Percentiles rank a stretch among this genome's conserved stretches.
Evolutionary conservation across 2,888 invertebrate genomes (phyloP).

Genomic region (Aleiodes alternator): DNA sequence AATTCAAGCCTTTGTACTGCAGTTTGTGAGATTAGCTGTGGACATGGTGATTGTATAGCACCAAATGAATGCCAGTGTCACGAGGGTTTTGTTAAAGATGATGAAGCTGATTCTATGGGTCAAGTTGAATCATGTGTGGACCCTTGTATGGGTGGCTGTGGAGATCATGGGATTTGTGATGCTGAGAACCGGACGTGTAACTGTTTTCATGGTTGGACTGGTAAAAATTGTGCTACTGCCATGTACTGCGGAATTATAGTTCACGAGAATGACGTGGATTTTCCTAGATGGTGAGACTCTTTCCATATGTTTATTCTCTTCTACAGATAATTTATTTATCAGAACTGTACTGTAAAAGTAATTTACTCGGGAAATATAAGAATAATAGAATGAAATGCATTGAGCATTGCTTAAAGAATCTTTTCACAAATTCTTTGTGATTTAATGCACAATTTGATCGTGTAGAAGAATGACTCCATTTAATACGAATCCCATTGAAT

Average conservation of each 20-base stretch:
- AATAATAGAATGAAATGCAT: conserved; percentile 13
- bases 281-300: conserved; percentile 33
- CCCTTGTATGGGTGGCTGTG: conserved; percentile 43
- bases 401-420: conserved; percentile 10
- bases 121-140: conserved; percentile 35
- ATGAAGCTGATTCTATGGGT: conserved; percentile 12
- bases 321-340: neutral
- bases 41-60: conserved; percentile 47
- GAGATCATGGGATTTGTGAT: conserved; percentile 38
- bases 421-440: conserved; percentile 18
- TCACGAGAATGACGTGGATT: conserved; percentile 25
- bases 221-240: conserved; percentile 39
- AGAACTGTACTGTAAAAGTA: neutral
- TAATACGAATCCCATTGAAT: conserved; percentile 1
- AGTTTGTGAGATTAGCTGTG: conserved; percentile 43
- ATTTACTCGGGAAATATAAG: neutral
- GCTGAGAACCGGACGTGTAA: conserved; percentile 42
- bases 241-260: conserved; percentile 49
- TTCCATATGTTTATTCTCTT: neutral
- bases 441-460: conserved; percentile 20
- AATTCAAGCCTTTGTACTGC: conserved; percentile 48
- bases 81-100: neutral
- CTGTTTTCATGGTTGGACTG: conserved; percentile 48
- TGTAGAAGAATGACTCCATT: neutral
- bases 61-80: conserved; percentile 49